A percentile compares a stretch with the other conserved stretches of the same genome.
phyloP scores from a whole-genome alignment of 2,113 vertebrate genomes.

The Syrmaticus mikado region DNA sequence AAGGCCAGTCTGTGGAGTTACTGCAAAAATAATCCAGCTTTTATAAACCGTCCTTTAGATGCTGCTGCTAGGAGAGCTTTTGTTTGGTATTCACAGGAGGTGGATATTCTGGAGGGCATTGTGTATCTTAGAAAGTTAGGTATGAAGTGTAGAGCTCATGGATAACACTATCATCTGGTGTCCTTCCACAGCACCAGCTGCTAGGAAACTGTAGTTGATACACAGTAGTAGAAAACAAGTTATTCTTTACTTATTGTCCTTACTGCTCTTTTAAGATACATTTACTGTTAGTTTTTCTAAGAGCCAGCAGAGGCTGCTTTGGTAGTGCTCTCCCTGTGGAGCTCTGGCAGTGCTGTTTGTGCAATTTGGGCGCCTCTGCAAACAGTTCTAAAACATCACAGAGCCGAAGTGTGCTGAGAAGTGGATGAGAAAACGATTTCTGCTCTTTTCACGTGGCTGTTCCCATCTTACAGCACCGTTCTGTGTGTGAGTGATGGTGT shows the following conservation, averaged over 20 bases:
- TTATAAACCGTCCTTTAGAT: background rate
- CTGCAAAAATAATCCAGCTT: background rate
- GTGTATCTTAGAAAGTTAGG: background rate
- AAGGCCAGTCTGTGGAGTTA: background rate
- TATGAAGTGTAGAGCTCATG: background rate
- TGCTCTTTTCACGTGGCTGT: background rate
- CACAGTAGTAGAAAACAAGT: constrained; percentile 10
- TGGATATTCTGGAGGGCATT: background rate
- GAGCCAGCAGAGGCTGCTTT: background rate
- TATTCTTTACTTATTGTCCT: background rate
- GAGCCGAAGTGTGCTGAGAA: background rate
- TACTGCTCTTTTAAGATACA: background rate
- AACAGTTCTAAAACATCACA: background rate
- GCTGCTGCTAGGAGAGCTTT: background rate
- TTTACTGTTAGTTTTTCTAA: background rate
- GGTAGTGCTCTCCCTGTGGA: background rate
- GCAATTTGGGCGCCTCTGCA: background rate
- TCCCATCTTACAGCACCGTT: background rate
- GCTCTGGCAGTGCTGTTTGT: background rate
- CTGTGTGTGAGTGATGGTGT: background rate
- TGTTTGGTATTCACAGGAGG: background rate
- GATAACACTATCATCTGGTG: background rate
- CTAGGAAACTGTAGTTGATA: constrained; percentile 9
- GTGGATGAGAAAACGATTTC: background rate
- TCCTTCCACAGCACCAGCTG: background rate